A percentile compares a stretch with the other conserved stretches of the same genome.
These are phyloP conservation scores for Pampusana beccarii DNA, from an alignment of 2,113 vertebrate genomes.

Conservation along the genomic window DNA sequence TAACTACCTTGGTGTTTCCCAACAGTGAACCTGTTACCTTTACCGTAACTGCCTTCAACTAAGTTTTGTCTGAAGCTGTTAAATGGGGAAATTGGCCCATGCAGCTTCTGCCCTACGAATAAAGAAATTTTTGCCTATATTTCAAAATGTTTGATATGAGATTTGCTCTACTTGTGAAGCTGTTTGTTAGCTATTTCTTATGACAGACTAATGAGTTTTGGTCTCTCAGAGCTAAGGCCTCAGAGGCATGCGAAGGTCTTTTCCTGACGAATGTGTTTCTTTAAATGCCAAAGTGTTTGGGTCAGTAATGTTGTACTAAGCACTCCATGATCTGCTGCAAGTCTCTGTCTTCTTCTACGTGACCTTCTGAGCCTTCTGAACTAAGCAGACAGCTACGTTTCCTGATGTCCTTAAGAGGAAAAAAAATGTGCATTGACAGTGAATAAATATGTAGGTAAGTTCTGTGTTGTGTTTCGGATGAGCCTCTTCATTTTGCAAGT, in stretches of 20 bases:
- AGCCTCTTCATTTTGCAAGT: not conserved
- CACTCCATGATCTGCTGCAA: not conserved
- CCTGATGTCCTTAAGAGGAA: not conserved
- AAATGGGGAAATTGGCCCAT: not conserved
- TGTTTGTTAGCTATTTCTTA: not conserved
- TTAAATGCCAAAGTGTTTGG: not conserved
- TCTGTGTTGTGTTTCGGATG: not conserved
- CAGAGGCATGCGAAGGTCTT: not conserved
- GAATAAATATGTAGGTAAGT: not conserved
- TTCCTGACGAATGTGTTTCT: not conserved
- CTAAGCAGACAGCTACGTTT: not conserved
- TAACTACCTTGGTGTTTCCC: not conserved
- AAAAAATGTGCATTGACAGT: not conserved
- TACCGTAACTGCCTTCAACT: not conserved
- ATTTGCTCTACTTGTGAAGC: not conserved
- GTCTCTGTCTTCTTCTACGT: not conserved
- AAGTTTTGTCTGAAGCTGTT: not conserved
- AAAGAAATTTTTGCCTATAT: not conserved
- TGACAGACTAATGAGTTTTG: not conserved
- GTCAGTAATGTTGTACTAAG: not conserved
- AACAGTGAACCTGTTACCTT: not conserved
- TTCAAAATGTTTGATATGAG: not conserved
- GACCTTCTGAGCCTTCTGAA: not conserved
- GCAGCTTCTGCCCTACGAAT: not conserved
- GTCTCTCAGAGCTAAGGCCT: not conserved